Percentiles rank a stretch among this genome's conserved stretches.
Conservation (phyloP, 2,797 vertebrate genomes). For the Crenichthys baileyi region DNA sequence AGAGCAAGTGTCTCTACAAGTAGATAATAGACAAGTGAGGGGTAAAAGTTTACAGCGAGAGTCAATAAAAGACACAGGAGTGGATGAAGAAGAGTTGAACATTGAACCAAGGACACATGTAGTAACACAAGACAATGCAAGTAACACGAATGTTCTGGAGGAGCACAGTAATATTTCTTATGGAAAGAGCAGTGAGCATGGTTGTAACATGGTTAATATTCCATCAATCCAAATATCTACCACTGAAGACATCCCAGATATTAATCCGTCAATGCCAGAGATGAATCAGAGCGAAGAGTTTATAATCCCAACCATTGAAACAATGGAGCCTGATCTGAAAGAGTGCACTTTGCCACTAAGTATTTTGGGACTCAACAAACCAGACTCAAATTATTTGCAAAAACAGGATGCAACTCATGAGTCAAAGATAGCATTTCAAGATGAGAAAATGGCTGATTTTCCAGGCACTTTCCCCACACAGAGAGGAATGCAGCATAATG, state of each 20-base stretch:
- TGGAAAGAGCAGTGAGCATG: slow-evolving; percentile 30
- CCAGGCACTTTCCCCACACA: slow-evolving; percentile 30
- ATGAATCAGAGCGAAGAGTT: slow-evolving; percentile 48
- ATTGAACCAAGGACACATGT: slow-evolving; percentile 33
- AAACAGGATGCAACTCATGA: slow-evolving; percentile 48
- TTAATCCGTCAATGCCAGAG: slow-evolving; percentile 47
- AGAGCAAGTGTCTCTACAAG: slow-evolving; percentile 18
- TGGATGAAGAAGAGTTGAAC: slow-evolving; percentile 22
- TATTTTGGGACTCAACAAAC: slow-evolving; percentile 51
- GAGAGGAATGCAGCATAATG: slow-evolving; percentile 48
- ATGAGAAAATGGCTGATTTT: slow-evolving; percentile 21
- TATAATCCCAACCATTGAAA: slow-evolving; percentile 64
- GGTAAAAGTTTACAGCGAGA: slow-evolving; percentile 36
- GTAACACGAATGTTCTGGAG: slow-evolving; percentile 26
- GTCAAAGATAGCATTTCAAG: slow-evolving; percentile 28
- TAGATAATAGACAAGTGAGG: slow-evolving; percentile 23
- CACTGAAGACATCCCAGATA: slow-evolving; percentile 50
- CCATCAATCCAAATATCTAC: slow-evolving; percentile 67
- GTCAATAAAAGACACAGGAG: slow-evolving; percentile 23
- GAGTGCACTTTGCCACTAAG: slow-evolving; percentile 54
- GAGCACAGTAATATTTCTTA: slow-evolving; percentile 30
- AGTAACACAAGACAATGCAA: slow-evolving; percentile 35
- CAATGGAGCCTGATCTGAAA: slow-evolving; percentile 70
- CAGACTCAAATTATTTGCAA: slow-evolving; percentile 39
- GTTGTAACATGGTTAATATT: slow-evolving; percentile 55